A percentile compares a stretch with the other conserved stretches of the same genome.
These are phyloP conservation scores for Castor canadensis DNA, from an alignment of 2,113 vertebrate species.

Conservation along the genomic window DNA sequence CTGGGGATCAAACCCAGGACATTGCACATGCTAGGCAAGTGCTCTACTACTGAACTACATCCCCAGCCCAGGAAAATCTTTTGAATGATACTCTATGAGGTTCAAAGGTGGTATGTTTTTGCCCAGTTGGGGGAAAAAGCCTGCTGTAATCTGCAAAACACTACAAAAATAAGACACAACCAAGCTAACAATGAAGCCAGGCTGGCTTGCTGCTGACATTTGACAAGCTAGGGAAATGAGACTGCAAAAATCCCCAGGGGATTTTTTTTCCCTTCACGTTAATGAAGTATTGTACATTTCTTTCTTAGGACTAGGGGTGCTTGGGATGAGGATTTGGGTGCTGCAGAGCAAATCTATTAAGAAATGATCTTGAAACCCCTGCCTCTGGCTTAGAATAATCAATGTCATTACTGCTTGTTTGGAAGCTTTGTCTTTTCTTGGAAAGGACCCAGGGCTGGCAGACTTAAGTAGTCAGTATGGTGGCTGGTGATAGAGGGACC, in stretches of 20 bases:
- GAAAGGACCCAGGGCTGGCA: conserved; percentile 38
- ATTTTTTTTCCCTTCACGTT: conserved; percentile 33
- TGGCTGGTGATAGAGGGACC: conserved; percentile 18
- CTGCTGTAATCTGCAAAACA: conserved; percentile 45
- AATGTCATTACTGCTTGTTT: conserved; percentile 60
- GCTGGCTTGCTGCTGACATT: conserved; percentile 58
- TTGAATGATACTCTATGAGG: conserved; percentile 2
- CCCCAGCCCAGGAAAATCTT: neutral
- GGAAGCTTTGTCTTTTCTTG: conserved; percentile 65
- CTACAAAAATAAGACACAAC: conserved; percentile 43
- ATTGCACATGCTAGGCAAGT: too few species aligned
- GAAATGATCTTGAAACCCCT: conserved; percentile 33
- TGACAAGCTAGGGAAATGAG: conserved; percentile 61
- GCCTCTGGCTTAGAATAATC: conserved; percentile 49
- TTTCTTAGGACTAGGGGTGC: conserved; percentile 18
- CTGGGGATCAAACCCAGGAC: too few species aligned
- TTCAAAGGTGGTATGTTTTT: conserved; percentile 57
- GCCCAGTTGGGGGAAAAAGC: neutral
- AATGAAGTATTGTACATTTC: neutral
- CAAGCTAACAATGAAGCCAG: conserved; percentile 28
- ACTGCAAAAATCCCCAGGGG: conserved; percentile 58
- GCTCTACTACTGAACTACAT: too few species aligned
- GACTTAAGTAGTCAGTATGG: neutral
- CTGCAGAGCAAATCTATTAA: conserved; percentile 60
- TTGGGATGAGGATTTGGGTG: neutral